phyloP scores from a whole-genome alignment of 2,797 vertebrate species.

The Thunnus albacares region DNA sequence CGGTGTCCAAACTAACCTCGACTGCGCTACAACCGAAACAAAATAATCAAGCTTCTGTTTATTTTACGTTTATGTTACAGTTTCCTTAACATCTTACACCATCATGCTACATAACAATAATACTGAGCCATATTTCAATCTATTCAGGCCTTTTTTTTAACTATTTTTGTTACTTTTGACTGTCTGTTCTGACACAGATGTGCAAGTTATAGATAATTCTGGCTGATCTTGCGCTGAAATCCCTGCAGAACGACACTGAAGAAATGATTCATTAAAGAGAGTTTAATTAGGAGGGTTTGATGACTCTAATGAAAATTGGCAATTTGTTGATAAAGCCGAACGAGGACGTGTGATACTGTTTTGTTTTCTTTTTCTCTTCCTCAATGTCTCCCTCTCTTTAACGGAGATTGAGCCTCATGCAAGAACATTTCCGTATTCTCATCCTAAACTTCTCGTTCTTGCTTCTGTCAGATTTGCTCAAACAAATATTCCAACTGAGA shows the following conservation, averaged over 20 bases:
- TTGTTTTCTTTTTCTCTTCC: too few relatives aligned
- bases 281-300: neutral
- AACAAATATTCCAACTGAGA: too few relatives aligned
- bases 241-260: neutral
- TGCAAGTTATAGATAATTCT: neutral
- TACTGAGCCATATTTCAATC: neutral
- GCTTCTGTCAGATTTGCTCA: too few relatives aligned
- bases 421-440: too few relatives aligned
- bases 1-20: conserved; percentile 27
- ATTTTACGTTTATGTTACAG: too few relatives aligned
- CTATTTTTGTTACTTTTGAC: neutral
- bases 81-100: neutral
- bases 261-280: neutral
- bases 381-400: neutral
- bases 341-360: neutral
- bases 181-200: neutral
- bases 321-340: neutral
- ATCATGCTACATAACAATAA: neutral
- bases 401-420: too few relatives aligned
- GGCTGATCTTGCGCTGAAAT: neutral
- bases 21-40: neutral
- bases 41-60: neutral
- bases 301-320: neutral
- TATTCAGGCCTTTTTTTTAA: neutral
- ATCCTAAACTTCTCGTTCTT: too few relatives aligned